phyloP scores from a whole-genome alignment of 2,888 invertebrate genomes.

The Conops quadrifasciatus region DNA sequence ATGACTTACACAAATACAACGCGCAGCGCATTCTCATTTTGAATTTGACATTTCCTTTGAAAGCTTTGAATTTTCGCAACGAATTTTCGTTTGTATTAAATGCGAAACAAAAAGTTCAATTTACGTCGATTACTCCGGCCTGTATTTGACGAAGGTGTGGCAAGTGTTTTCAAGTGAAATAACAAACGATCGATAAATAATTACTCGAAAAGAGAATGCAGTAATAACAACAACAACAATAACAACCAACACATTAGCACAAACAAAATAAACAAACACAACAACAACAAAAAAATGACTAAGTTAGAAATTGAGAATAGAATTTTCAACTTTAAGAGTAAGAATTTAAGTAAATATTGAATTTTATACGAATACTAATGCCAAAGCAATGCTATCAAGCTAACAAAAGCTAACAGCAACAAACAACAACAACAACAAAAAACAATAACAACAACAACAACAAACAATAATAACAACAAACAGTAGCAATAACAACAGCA shows the following conservation, averaged over 20 bases:
- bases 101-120: too few species aligned
- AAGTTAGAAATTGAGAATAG: background rate
- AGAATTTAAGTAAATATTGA: conserved; percentile 23
- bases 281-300: background rate
- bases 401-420: too few species aligned
- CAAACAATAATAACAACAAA: background rate
- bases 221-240: background rate
- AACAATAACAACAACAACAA: conserved; percentile 1
- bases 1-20: too few species aligned
- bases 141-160: too few species aligned
- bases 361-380: too few species aligned
- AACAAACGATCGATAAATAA: conserved; percentile 7
- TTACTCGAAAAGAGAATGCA: background rate
- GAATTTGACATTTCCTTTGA: too few species aligned
- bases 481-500: background rate
- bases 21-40: too few species aligned
- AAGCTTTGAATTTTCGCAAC: too few species aligned
- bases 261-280: background rate
- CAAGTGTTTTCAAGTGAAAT: background rate
- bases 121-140: too few species aligned
- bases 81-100: too few species aligned
- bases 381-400: too few species aligned
- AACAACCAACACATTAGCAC: background rate
- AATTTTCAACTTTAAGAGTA: conserved; percentile 19
- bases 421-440: background rate